A percentile compares a stretch with the other conserved stretches of the same genome.
phyloP scores from a whole-genome alignment of 2,888 invertebrate species.

The Heterodera filipjevi region DNA sequence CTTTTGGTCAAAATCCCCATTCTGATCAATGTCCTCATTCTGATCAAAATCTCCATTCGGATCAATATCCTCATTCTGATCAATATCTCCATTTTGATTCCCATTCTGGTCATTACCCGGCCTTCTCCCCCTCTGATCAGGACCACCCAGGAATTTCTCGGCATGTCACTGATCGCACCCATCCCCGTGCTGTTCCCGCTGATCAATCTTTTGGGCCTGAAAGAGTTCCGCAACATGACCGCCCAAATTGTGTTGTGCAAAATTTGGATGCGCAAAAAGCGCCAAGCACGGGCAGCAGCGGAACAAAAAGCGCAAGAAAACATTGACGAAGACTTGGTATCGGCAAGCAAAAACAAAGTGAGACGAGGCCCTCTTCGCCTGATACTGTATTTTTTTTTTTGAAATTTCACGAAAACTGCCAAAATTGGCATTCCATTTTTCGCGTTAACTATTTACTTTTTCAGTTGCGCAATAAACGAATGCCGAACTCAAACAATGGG shows the following conservation, averaged over 20 bases:
- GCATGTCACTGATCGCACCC: conserved; percentile 42
- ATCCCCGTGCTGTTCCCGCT: conserved; percentile 46
- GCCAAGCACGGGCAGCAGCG: conserved; percentile 17
- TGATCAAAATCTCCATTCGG: too few relatives aligned
- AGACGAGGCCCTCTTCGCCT: too few relatives aligned
- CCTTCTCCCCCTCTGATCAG: conserved; percentile 33
- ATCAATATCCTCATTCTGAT: too few relatives aligned
- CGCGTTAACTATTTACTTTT: too few relatives aligned
- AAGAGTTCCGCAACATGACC: conserved; percentile 42
- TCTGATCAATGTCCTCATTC: too few relatives aligned
- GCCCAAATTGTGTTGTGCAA: conserved; percentile 42
- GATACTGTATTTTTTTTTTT: too few relatives aligned
- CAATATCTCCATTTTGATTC: too few relatives aligned
- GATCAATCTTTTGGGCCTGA: conserved; percentile 37
- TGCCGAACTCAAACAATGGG: conserved; percentile 19
- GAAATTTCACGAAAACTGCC: too few relatives aligned
- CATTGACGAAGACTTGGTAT: conserved; percentile 26
- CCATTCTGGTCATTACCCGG: too few relatives aligned
- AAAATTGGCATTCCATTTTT: too few relatives aligned
- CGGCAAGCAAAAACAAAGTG: conserved; percentile 20
- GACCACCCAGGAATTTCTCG: conserved; percentile 42
- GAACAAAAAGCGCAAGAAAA: conserved; percentile 26
- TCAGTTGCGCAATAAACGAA: conserved; percentile 14
- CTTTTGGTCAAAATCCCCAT: too few relatives aligned
- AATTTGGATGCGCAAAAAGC: conserved; percentile 35